A percentile compares a stretch with the other conserved stretches of the same genome.
phyloP scores from a whole-genome alignment of 2,113 vertebrate species.

The Trochalopteron elliotii region DNA sequence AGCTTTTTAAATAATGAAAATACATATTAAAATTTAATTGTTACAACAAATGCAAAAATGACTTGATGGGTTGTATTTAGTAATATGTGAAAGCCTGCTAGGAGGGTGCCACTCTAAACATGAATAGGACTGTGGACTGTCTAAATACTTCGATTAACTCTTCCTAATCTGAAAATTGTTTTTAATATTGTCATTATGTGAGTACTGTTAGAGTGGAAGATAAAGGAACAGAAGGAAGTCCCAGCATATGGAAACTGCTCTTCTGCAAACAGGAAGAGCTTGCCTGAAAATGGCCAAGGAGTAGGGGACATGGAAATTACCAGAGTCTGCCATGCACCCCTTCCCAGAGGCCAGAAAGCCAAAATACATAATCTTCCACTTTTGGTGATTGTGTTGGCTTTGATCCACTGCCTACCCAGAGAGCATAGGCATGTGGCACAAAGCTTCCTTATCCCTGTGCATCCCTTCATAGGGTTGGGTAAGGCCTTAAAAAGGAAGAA shows the following conservation, averaged over 20 bases:
- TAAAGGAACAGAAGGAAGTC: background rate
- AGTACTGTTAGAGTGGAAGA: background rate
- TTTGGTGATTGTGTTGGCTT: accelerated
- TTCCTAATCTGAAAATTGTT: background rate
- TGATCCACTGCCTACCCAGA: background rate
- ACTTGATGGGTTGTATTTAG: background rate
- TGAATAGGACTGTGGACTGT: background rate
- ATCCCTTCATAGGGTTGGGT: background rate
- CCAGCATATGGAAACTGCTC: background rate
- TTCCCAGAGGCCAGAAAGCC: background rate
- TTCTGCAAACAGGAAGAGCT: background rate
- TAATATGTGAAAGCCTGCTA: background rate
- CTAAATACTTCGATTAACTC: background rate
- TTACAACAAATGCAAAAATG: background rate
- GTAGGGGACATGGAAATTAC: background rate
- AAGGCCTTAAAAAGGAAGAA: background rate
- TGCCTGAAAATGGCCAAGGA: background rate
- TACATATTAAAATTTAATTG: background rate
- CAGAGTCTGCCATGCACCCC: accelerated
- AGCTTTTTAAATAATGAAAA: background rate
- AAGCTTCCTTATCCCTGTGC: background rate
- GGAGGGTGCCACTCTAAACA: background rate
- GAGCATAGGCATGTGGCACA: background rate
- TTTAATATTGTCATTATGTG: background rate
- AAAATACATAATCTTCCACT: background rate